These are phyloP conservation scores for Panopea generosa DNA, from an alignment of 2,888 invertebrate species.

Conservation along the genomic window DNA sequence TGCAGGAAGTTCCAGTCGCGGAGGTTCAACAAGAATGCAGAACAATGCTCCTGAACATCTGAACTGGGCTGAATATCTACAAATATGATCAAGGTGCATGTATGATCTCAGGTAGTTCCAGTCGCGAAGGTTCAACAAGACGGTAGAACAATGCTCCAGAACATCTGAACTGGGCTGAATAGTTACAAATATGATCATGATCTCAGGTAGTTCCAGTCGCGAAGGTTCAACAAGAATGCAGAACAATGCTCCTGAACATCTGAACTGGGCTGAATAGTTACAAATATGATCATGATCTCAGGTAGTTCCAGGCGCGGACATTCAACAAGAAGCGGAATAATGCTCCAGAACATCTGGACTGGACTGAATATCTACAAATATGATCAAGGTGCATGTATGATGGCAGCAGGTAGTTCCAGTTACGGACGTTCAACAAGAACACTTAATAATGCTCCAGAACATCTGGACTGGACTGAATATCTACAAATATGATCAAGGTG, in stretches of 20 bases:
- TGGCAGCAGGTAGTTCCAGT: constrained; percentile 91
- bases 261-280: constrained; percentile 86
- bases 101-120: no score
- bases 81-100: constrained; percentile 5
- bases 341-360: no score
- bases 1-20: constrained; percentile 92
- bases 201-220: constrained; percentile 92
- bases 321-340: no score
- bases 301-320: no score
- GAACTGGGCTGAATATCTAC: constrained; percentile 86
- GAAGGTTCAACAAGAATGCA: constrained; percentile 92
- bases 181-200: no score
- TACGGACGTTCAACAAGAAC: constrained; percentile 92
- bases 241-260: constrained; percentile 92
- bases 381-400: no score
- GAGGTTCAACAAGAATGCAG: constrained; percentile 92
- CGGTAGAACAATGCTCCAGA: no score
- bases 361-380: no score
- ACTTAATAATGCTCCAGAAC: constrained; percentile 92
- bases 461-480: constrained; percentile 87
- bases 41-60: constrained; percentile 91
- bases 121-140: no score
- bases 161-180: no score
- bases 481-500: constrained; percentile 53
- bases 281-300: constrained; percentile 10